A percentile compares a stretch with the other conserved stretches of the same genome.
These are phyloP conservation scores for Cromileptes altivelis DNA, from an alignment of 2,113 vertebrate genomes.

Conservation along the genomic window DNA sequence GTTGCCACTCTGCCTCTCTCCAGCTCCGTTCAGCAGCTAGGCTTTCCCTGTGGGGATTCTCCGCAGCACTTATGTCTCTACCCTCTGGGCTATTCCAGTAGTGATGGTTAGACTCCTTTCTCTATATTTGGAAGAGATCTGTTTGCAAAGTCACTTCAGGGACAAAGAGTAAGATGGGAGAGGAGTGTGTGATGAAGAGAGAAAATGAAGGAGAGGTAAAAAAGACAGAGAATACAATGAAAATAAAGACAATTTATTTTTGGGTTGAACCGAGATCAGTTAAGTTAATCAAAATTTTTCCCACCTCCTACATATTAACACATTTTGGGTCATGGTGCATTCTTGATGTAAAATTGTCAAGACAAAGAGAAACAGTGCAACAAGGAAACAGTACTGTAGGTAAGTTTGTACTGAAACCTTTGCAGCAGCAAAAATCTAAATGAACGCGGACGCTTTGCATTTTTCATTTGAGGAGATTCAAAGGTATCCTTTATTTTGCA, in stretches of 20 bases:
- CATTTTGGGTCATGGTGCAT: neutral
- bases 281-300: neutral
- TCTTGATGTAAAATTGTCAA: neutral
- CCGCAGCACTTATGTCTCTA: constrained; percentile 32
- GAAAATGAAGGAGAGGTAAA: neutral
- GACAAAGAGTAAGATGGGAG: constrained; percentile 24
- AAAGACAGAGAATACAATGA: neutral
- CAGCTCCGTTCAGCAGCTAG: constrained; percentile 3
- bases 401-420: neutral
- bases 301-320: neutral
- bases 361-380: neutral
- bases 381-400: neutral
- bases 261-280: neutral
- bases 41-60: constrained; percentile 42
- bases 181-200: constrained; percentile 1
- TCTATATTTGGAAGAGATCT: constrained; percentile 74
- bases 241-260: neutral
- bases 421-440: too few species aligned
- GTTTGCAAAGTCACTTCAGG: constrained; percentile 73
- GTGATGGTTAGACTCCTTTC: constrained; percentile 55
- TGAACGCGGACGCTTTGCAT: neutral
- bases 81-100: constrained; percentile 64
- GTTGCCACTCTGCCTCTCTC: constrained; percentile 21
- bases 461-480: neutral
- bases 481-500: too few species aligned